These are phyloP conservation scores for Gymnodraco acuticeps DNA, from an alignment of 2,797 vertebrate species.

Conservation along the genomic window DNA sequence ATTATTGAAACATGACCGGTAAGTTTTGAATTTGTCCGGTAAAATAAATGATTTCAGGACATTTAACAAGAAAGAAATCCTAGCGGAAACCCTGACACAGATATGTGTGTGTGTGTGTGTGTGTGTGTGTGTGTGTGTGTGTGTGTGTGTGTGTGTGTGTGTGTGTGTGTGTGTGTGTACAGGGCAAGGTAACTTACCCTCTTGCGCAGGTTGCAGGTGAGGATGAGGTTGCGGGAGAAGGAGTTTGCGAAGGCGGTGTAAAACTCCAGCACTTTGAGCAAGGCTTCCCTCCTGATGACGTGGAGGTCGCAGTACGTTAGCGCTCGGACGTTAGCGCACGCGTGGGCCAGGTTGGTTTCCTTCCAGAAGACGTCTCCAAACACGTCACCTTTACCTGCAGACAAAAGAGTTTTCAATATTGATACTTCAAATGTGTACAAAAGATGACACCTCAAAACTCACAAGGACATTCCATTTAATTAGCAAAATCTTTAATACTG, in stretches of 20 bases:
- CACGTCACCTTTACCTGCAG: constrained; percentile 94
- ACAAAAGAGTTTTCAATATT: not conserved
- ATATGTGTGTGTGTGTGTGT: not conserved
- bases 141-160: not conserved
- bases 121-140: not conserved
- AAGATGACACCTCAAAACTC: too few species aligned
- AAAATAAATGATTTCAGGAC: too few species aligned
- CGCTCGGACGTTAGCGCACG: constrained; percentile 94
- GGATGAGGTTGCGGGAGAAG: constrained; percentile 95
- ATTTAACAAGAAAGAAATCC: too few species aligned
- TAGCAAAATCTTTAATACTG: too few species aligned
- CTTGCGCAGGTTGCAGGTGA: constrained; percentile 97
- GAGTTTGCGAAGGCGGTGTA: constrained; percentile 97
- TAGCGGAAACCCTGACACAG: too few species aligned
- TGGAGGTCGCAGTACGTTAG: constrained; percentile 97
- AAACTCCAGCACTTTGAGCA: constrained; percentile 96
- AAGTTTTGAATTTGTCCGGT: too few species aligned
- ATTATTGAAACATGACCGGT: too few species aligned
- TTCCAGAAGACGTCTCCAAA: constrained; percentile 99
- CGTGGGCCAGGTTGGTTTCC: constrained; percentile 92
- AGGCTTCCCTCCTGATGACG: constrained; percentile 93
- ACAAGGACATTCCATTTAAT: too few species aligned
- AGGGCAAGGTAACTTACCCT: constrained; percentile 84
- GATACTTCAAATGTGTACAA: not conserved
- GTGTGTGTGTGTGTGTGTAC: not conserved